Percentiles rank a stretch among this genome's conserved stretches.
These are phyloP conservation scores for Sinocyclocheilus grahami DNA, from an alignment of 2,113 vertebrate species.

Conservation along the genomic window DNA sequence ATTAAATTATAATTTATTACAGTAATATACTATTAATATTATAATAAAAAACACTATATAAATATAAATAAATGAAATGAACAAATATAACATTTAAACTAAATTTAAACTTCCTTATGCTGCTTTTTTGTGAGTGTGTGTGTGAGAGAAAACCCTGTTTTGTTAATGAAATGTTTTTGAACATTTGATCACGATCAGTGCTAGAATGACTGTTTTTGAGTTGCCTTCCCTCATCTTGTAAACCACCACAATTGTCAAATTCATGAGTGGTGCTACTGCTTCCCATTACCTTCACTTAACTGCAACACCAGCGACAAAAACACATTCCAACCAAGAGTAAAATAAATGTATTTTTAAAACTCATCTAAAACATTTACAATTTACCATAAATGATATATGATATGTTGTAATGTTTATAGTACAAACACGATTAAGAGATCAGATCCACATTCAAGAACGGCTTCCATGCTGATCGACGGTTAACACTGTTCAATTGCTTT, in stretches of 20 bases:
- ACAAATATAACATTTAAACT: background rate
- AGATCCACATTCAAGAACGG: background rate
- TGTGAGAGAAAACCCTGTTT: background rate
- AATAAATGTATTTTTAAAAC: background rate
- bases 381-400: background rate
- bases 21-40: too few species aligned
- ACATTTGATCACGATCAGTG: background rate
- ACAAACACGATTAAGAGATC: background rate
- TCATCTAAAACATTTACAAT: background rate
- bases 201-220: background rate
- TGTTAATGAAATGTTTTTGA: background rate
- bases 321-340: background rate
- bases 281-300: conserved; percentile 1
- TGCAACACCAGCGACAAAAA: background rate
- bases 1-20: too few species aligned
- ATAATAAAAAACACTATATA: too few species aligned
- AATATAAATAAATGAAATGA: too few species aligned
- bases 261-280: background rate
- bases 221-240: background rate
- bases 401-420: background rate
- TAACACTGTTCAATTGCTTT: conserved; percentile 5
- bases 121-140: background rate
- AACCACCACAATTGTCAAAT: background rate
- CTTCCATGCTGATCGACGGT: background rate
- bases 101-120: background rate